Base-by-base conservation (phyloP, 2,113 vertebrate species). In the Epinephelus moara region DNA sequence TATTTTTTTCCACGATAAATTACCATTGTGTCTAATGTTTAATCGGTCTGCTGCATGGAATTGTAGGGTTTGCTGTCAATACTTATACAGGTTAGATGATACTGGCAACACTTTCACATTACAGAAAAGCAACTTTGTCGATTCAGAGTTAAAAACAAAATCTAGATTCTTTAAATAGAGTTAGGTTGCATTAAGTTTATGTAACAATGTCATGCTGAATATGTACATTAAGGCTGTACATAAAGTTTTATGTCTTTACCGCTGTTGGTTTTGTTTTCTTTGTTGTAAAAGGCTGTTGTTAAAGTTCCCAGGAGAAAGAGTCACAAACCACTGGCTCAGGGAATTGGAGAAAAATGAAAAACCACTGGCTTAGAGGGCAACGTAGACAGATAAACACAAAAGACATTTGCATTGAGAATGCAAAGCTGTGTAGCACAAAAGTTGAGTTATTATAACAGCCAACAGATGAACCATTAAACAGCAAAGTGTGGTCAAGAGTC, bases 311-410 rank as follows among this genome's bases (percentile, higher is more conserved):
- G 7, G 45, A 70, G 53, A 80, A 53, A 53, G n/a, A 52, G 52
- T 70, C 64, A 64, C 64, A 85, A 80, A 78, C 63, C 71, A 74
- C 50, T 77, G 72, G 83, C 83, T 73, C 45, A 13, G 37, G 66
- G 23, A 80, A 53, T 63, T 69, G 64, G 21, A 82, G 62, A 62
- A 60, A 47, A 78, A 61, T 53, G 19, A 49, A 60, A 78, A 81
- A 78, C 33, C 17, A 49, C 71, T 27, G 69, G 72, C 69, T 84
- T 59, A 63, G 72, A 81, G 73, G 55, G 70, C 50, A 70, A 82
- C 18, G 23, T 82, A 49, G 64, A 78, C 14, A 14, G 18, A 78
- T 75, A 80, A 61, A 80, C n/a, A 75, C 18, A 74, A 49, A 42
- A 45, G 0, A 57, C 25, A 79, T 86, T 70, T 79, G 59, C 64